Evolutionary conservation across 2,113 vertebrate genomes (phyloP), one percentile per base, ranked within the genome.

Genomic region (Taxidea taxus): DNA sequence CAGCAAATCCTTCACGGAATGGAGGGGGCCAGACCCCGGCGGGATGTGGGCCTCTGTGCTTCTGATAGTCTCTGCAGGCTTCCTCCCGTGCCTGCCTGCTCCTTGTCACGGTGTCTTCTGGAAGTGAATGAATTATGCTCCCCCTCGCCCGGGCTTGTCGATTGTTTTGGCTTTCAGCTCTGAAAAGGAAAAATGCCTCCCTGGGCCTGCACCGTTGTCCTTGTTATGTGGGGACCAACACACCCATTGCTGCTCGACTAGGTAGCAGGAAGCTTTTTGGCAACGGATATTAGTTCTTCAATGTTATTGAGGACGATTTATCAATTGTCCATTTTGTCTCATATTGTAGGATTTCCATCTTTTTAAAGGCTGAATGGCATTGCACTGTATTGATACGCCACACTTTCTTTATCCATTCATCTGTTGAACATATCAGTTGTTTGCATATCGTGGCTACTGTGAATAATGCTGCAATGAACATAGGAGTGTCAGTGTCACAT

Each of bases 1-100:
- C 54, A 39, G 16, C 25, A 11, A 81, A 64, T 31, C 12, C 31
- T 64, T 27, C 25, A 4, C 3, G 34, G 72, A 56, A 15, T 5
- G n/a, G 31, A 0, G 6, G 74, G 34, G 34, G 31, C n/a, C 44
- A 0, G 49, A 6, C 11, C 4, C 3, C 12, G 23, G n/a, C 0
- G 37, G 62, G n/a, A 10, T 14, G n/a, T 2, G 16, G 72, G 27
- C 9, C 31, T 77, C 78, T 16, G 14, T 3, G 1, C 37, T 21
- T 47, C 29, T 2, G 9, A 56, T 11, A 25, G 6, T 39, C 74
- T 60, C 62, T 21, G 10, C 39, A 11, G 16, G 39, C 39, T 62
- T 66, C 70, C 66, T 31, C n/a, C 23, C 6, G 4, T 11, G 21
- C 49, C 66, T 27, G 25, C 56, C 23, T 29, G 31, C 42, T 58